phyloP scores from a whole-genome alignment of 2,797 vertebrate species.

The Selene dorsalis region DNA sequence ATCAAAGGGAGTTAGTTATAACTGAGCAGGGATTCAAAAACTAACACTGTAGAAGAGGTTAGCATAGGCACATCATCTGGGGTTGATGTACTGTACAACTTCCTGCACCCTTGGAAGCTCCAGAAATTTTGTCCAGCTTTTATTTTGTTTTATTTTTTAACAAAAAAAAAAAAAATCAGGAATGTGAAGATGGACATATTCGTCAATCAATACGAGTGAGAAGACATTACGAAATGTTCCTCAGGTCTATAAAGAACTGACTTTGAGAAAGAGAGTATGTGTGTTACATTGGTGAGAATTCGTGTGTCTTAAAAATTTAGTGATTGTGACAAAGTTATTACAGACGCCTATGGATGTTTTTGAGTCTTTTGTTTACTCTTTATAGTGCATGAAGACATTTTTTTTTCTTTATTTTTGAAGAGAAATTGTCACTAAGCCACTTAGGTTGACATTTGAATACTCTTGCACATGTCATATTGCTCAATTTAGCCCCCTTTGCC shows the following conservation, averaged over 20 bases:
- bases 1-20: conserved; percentile 62
- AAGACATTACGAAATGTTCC: conserved; percentile 75
- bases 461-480: conserved; percentile 73
- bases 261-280: conserved; percentile 75
- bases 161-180: conserved; percentile 56
- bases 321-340: conserved; percentile 84
- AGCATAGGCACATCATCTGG: conserved; percentile 74
- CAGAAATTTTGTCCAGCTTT: conserved; percentile 62
- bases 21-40: conserved; percentile 76
- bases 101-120: conserved; percentile 74
- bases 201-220: conserved; percentile 59
- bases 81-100: conserved; percentile 68
- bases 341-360: conserved; percentile 82
- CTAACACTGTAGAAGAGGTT: conserved; percentile 77
- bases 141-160: conserved; percentile 51
- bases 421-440: conserved; percentile 72
- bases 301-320: conserved; percentile 82
- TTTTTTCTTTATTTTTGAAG: conserved; percentile 68
- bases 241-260: conserved; percentile 79
- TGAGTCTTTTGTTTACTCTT: conserved; percentile 80
- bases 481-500: conserved; percentile 73
- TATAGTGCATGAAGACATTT: conserved; percentile 79
- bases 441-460: conserved; percentile 74
- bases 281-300: conserved; percentile 79
- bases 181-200: conserved; percentile 78